Evolutionary conservation across 2,888 invertebrate species (phyloP).

Genomic region (Idaea biselata): DNA sequence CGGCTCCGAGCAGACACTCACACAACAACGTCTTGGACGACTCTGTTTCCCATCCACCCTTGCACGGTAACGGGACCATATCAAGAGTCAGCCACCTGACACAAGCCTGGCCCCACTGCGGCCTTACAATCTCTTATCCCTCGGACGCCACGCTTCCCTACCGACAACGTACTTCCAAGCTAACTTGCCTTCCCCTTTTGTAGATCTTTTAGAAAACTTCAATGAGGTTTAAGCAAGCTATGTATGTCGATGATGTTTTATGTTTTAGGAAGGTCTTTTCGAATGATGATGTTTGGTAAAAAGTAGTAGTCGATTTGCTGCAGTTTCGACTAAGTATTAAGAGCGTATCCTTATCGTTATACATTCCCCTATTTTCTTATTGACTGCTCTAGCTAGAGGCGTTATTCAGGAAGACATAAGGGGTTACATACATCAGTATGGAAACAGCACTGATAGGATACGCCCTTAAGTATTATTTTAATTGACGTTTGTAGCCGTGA

Average conservation of each 20-base stretch:
- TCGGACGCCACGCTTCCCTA: slow-evolving; percentile 21
- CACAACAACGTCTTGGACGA: slow-evolving; percentile 92
- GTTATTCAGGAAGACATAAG: too few relatives aligned
- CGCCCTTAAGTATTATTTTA: slow-evolving; percentile 33
- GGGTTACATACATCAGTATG: too few relatives aligned
- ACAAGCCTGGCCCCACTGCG: slow-evolving; percentile 18
- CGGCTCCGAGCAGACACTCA: slow-evolving; percentile 83
- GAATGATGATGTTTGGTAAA: slow-evolving; percentile 42
- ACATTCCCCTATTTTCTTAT: too few relatives aligned
- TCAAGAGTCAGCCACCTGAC: slow-evolving; percentile 83
- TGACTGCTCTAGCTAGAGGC: too few relatives aligned
- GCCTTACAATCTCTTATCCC: slow-evolving; percentile 26
- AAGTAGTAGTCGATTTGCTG: background rate
- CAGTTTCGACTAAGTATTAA: background rate
- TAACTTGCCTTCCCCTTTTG: slow-evolving; percentile 8
- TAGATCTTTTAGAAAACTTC: background rate
- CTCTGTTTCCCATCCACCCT: slow-evolving; percentile 92
- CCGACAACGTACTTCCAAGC: slow-evolving; percentile 5
- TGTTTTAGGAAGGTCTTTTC: slow-evolving; percentile 20
- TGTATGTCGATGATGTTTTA: background rate
- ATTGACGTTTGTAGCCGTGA: slow-evolving; percentile 47
- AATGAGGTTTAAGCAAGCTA: background rate
- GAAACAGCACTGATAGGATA: too few relatives aligned
- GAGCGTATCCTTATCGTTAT: too few relatives aligned
- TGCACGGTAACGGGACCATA: slow-evolving; percentile 93